Conservation (phyloP, 92 coral and sea anemone genomes). For the Zoanthus sansibaricus region DNA sequence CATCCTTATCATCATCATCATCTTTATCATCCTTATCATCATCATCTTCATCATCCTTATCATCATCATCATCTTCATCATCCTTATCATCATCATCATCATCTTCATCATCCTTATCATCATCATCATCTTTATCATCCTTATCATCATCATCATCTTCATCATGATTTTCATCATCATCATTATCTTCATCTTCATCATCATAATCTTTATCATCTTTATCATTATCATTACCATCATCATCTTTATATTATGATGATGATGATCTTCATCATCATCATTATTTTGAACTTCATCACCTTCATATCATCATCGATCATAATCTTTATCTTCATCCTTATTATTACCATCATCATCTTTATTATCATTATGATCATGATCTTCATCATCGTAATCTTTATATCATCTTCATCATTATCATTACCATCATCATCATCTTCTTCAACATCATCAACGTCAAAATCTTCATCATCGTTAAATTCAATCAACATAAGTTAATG, state of each 20-base stretch:
- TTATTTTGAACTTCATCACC: neutral
- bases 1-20: too few species aligned
- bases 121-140: neutral
- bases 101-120: too few species aligned
- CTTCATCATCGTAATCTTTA: neutral
- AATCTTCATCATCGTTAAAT: neutral
- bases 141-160: too few species aligned
- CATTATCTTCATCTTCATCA: neutral
- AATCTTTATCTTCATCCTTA: neutral
- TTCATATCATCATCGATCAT: neutral
- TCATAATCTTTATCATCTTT: neutral
- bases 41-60: too few species aligned
- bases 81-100: neutral
- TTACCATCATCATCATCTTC: neutral
- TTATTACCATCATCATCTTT: neutral
- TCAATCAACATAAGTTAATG: neutral
- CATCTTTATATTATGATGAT: neutral
- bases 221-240: neutral
- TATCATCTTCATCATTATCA: neutral
- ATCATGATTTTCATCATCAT: too few species aligned
- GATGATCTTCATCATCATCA: too few species aligned
- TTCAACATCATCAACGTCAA: too few species aligned
- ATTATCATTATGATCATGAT: too few species aligned
- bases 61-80: too few species aligned
- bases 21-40: too few species aligned